A percentile compares a stretch with the other conserved stretches of the same genome.
Conservation (phyloP, 2,888 invertebrate species). For the Cheilosia impressa region DNA sequence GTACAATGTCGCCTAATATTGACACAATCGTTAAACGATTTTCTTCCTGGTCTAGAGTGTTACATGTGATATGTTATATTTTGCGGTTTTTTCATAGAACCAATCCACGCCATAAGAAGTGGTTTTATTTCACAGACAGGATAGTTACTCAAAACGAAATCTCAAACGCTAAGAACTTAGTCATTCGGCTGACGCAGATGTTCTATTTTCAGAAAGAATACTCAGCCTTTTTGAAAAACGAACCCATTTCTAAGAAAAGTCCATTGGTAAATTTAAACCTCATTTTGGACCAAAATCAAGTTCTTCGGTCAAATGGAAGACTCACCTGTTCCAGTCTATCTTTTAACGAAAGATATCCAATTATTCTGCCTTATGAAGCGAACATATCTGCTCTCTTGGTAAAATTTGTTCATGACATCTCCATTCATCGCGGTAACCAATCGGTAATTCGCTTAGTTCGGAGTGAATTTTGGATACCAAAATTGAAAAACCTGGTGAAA, state of each 20-base stretch:
- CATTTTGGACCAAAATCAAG: not conserved
- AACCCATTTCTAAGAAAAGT: constrained; percentile 1
- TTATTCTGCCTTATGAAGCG: constrained; percentile 17
- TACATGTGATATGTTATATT: constrained; percentile 2
- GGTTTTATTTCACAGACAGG: not conserved
- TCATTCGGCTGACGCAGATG: not conserved
- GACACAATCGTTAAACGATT: not conserved
- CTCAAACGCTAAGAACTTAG: not conserved
- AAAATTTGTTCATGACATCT: not conserved
- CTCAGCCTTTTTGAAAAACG: not conserved
- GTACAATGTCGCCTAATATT: constrained; percentile 1
- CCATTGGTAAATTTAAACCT: constrained; percentile 1
- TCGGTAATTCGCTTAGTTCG: constrained; percentile 2
- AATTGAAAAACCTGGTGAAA: constrained; percentile 3
- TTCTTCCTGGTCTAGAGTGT: not conserved
- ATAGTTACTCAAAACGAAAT: not conserved
- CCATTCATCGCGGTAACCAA: constrained; percentile 16
- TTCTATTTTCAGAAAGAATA: not conserved
- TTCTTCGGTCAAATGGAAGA: constrained; percentile 17
- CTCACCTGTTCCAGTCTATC: constrained; percentile 9
- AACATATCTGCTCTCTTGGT: not conserved
- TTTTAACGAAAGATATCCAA: constrained; percentile 6
- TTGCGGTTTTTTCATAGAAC: constrained; percentile 13
- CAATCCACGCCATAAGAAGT: not conserved
- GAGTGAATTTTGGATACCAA: constrained; percentile 23